Conservation (phyloP, 2,888 invertebrate genomes). For the Drosophila dives region DNA sequence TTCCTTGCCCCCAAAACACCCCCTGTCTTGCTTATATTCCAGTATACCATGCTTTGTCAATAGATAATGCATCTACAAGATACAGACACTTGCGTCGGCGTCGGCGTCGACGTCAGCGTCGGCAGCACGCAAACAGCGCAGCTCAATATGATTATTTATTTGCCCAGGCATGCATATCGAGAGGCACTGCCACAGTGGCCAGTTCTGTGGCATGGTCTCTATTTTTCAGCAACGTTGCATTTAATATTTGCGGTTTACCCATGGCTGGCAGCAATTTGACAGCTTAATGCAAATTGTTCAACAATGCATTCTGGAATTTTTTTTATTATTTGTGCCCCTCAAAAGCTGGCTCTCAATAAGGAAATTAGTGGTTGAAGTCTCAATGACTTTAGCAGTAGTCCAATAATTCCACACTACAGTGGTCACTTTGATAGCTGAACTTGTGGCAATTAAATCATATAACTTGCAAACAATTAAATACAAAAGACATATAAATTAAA, state of each 20-base stretch:
- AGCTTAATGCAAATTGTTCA: constrained; percentile 47
- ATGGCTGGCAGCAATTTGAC: constrained; percentile 37
- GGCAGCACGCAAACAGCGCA: constrained; percentile 21
- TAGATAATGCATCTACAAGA: constrained; percentile 70
- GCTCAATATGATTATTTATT: constrained; percentile 60
- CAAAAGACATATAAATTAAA: background rate
- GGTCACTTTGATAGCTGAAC: background rate
- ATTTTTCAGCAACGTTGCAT: constrained; percentile 18
- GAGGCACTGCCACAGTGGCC: background rate
- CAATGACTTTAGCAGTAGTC: background rate
- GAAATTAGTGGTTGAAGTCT: background rate
- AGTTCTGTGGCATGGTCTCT: background rate
- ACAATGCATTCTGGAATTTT: constrained; percentile 3
- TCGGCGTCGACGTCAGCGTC: constrained; percentile 3
- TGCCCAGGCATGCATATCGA: constrained; percentile 19
- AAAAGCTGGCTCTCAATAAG: background rate
- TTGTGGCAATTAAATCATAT: background rate
- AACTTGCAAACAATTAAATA: background rate
- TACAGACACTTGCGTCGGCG: constrained; percentile 36
- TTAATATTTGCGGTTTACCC: constrained; percentile 22
- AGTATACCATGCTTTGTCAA: constrained; percentile 63
- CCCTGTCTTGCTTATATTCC: background rate
- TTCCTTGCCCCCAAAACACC: background rate
- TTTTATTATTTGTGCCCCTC: background rate
- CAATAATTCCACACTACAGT: background rate